Evolutionary conservation across 2,113 vertebrate species (phyloP), one percentile per base, ranked within the genome.

Genomic region (Helogale parvula): DNA sequence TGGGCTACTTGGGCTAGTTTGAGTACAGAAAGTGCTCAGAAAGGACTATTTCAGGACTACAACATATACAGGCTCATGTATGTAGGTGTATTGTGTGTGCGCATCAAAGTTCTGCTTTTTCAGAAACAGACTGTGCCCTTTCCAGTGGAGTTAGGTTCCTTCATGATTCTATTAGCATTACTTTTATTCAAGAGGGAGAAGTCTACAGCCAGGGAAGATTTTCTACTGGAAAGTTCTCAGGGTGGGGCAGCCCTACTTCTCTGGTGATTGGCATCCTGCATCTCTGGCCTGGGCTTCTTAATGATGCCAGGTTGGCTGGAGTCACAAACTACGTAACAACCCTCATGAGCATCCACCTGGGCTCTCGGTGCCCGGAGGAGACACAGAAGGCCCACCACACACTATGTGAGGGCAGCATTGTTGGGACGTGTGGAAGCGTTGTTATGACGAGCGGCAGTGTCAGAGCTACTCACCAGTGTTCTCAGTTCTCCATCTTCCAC

Each of bases 61-160:
- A 33, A 35, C 7, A 0, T 77, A 21, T 21, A 7, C 35, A 19
- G 7, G 0, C 2, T 3, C 4, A 6, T 47, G 15, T 68, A 19
- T 23, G 4, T 10, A 35, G 19, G 0, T 21, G 11, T 80, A 21
- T 45, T 38, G 1, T 38, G 33, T 41, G 15, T 9, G 5, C 7
- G 7, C 25, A 50, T 63, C 83, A 83, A 38, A 96, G 81, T 52
- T 81, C 54, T n/a, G 29, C 41, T 88, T 77, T 77, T 25, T 52
- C 41, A 35, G 17, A 25, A 69, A 25, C 50, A 74, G 29, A 52
- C 33, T 82, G 15, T 1, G n/a, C 11, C 52, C 71, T 66, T 79
- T 84, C 74, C 69, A 60, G 3, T 50, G 50, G n/a, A 66, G 14
- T 41, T 33, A 29, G 3, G 16, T 25, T 74, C 57, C 10, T 60